A percentile compares a stretch with the other conserved stretches of the same genome.
Conservation (phyloP, 37 sponge, comb jelly and placozoan species). For the Bolinopsis microptera region DNA sequence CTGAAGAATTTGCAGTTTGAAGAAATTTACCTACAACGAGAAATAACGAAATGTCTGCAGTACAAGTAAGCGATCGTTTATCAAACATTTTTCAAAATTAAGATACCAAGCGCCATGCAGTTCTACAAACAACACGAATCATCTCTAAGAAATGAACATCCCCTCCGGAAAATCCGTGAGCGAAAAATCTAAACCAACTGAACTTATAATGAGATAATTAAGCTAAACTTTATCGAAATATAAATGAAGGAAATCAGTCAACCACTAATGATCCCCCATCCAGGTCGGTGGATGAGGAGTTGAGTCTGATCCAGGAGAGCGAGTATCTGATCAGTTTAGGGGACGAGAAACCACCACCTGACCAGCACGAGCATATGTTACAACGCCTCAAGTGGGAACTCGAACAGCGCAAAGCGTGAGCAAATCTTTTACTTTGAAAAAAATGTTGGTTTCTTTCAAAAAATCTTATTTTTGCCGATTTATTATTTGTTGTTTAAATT, state of each 20-base stretch:
- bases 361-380: neutral
- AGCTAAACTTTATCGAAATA: too few relatives aligned
- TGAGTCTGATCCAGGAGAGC: conserved; percentile 32
- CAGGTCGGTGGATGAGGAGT: conserved; percentile 52
- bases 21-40: conserved; percentile 61
- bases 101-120: too few relatives aligned
- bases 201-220: too few relatives aligned
- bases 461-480: too few relatives aligned
- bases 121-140: too few relatives aligned
- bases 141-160: too few relatives aligned
- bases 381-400: conserved; percentile 27
- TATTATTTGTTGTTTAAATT: too few relatives aligned
- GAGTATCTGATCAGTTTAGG: conserved; percentile 19
- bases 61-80: conserved; percentile 27
- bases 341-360: neutral
- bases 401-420: conserved; percentile 38
- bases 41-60: conserved; percentile 16
- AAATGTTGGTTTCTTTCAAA: too few relatives aligned
- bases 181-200: too few relatives aligned
- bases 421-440: too few relatives aligned
- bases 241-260: too few relatives aligned
- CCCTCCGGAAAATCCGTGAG: too few relatives aligned
- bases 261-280: neutral
- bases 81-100: neutral
- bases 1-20: conserved; percentile 65